These are phyloP conservation scores for Drosophila heteroneura DNA, from an alignment of 2,888 invertebrate species.

Conservation along the genomic window DNA sequence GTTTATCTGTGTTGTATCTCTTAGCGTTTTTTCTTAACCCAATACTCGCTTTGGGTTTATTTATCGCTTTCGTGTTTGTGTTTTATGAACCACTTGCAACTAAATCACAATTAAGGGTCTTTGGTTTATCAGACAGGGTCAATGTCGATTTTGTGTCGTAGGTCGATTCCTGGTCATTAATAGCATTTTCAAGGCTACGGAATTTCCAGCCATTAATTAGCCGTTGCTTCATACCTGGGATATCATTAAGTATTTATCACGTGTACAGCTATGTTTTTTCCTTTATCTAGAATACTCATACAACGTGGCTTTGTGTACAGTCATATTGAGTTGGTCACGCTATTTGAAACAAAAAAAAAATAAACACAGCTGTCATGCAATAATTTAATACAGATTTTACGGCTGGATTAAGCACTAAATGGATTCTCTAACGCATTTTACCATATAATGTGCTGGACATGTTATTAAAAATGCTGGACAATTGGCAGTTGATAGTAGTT, in stretches of 20 bases:
- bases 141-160: neutral
- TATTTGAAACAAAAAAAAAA: neutral
- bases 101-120: neutral
- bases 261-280: neutral
- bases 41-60: too few species aligned
- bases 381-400: constrained; percentile 43
- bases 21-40: neutral
- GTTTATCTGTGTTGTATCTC: neutral
- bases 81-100: neutral
- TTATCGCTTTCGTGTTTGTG: neutral
- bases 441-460: constrained; percentile 1
- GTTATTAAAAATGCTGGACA: neutral
- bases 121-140: constrained; percentile 11
- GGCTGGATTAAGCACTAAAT: constrained; percentile 17
- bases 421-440: neutral
- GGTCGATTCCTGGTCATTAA: neutral
- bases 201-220: constrained; percentile 10
- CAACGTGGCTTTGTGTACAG: neutral
- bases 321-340: constrained; percentile 28
- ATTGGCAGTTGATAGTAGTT: neutral
- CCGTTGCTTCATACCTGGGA: neutral
- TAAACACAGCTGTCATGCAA: constrained; percentile 22
- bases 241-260: constrained; percentile 25
- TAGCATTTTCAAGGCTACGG: constrained; percentile 21
- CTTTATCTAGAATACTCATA: neutral